Base-by-base conservation (phyloP, 2,888 invertebrate species). In the Smittia aterrima region DNA sequence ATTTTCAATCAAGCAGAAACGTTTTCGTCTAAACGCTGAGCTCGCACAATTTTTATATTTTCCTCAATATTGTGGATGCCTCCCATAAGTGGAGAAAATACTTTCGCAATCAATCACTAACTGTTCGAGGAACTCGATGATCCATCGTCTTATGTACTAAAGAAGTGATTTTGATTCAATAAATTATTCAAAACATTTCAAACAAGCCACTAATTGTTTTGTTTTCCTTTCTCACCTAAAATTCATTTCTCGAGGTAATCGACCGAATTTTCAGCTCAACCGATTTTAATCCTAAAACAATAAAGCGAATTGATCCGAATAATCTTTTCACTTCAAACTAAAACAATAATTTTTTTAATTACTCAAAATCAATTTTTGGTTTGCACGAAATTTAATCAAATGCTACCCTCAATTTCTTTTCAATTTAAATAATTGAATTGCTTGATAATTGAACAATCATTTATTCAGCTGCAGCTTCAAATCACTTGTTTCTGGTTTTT, bases 391-490 rank as follows among this genome's bases (percentile, higher is more conserved):
- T n/a, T 47, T 47, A 47, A 47, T 47, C 32, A 32, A 32, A 32
- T 32, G 4, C 32, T 32, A 32, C 32, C 32, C 32, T 47, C 47
- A 47, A 47, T 47, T 47, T 47, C 47, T 47, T 47, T 68, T 68
- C 68, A 68, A 68, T 68, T 68, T 68, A 40, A 41, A 41, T 68
- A 68, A 68, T 68, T 68, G 68, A 68, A 68, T 47, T 68, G 41
- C 40, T 68, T 68, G 22, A 68, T 68, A 68, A 68, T 68, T 68
- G 47, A 47, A 40, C 68, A 25, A 40, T 68, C 24, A 68, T 41
- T 68, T 68, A 68, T 68, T 18, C 24, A 18, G 18, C 47, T 68
- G 13, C 47, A n/a, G 47, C 16, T 47, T 47, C 47, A 11, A 47
- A 47, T n/a, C 16, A 16, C 16, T 47, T 68, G 27, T 27, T 16